Evolutionary conservation across 35 echinoderm and acorn worm genomes (phyloP).

Genomic region (Patiria miniata): DNA sequence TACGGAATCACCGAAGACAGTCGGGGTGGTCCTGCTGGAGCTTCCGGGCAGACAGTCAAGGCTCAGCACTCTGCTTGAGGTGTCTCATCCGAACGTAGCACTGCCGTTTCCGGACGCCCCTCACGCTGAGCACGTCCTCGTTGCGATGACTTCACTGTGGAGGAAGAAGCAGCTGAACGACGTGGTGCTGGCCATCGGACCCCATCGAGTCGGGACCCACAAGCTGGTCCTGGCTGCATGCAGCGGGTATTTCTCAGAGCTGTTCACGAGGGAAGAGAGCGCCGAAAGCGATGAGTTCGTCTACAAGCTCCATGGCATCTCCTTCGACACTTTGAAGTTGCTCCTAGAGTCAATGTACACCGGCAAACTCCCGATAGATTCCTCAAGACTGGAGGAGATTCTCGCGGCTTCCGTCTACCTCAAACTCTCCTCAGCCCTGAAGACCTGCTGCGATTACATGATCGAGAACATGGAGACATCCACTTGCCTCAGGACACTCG

Average conservation of each 20-base stretch:
- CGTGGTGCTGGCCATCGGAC: conserved; percentile 78
- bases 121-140: conserved; percentile 50
- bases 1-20: not conserved
- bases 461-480: conserved; percentile 54
- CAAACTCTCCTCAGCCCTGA: conserved; percentile 63
- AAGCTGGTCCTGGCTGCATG: conserved; percentile 82
- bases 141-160: conserved; percentile 70
- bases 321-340: conserved; percentile 62
- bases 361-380: conserved; percentile 61
- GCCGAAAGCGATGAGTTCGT: conserved; percentile 63
- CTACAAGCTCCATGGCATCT: conserved; percentile 85
- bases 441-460: conserved; percentile 67
- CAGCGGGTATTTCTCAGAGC: conserved; percentile 80
- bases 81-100: conserved; percentile 31
- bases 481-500: conserved; percentile 74
- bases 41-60: conserved; percentile 33
- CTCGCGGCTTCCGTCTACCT: conserved; percentile 79
- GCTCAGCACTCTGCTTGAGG: conserved; percentile 64
- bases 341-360: conserved; percentile 94
- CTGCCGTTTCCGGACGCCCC: not conserved
- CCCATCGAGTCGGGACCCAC: conserved; percentile 85
- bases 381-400: conserved; percentile 68
- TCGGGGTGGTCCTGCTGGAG: not conserved
- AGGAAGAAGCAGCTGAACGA: conserved; percentile 84
- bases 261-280: conserved; percentile 75